Evolutionary conservation across 1,140 invertebrate genomes (phyloP), one percentile per base, ranked within the genome.

Genomic region (Matsumurasca onukii): DNA sequence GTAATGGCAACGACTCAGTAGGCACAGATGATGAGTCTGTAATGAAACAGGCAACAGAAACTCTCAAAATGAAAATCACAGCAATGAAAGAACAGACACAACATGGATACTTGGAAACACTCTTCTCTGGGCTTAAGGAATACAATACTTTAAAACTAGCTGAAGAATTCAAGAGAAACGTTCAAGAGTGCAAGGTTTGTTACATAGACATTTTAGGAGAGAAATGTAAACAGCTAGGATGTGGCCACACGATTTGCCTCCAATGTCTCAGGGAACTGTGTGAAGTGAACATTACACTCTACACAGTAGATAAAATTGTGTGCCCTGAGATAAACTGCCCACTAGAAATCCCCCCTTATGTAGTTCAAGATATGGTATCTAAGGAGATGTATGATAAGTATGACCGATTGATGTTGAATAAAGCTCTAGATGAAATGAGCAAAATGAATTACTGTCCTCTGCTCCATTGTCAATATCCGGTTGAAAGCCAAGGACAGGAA

Each of bases 391-490:
- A 80, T 76, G 74, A 78, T 3, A 77, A 80, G 15, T 88, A 86
- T 75, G 85, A 87, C 72, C 67, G 76, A 24, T 73, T 86, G 25
- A 71, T 87, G 22, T 73, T 87, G 1, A 76, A 79, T 67, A 76
- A 77, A 0, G 80, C 81, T 2, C 73, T 88, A 2, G 83, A 84
- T 66, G 79, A 76, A 2, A 85, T 86, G 83, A 68, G 76, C 9
- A 84, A 86, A 71, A 76, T 86, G 9, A 74, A 80, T 22, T 81
- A 80, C 71, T 87, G 86, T 76, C 85, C 85, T 1, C 76, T 84
- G 2, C 73, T 74, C 24, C 73, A 71, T n/a, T 86, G 85, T 74
- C 81, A 83, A 61, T 79, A 77, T 61, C 80, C 84, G 13, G 82
- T 85, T 1, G 20, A 39, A 20, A 72, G 84, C 15, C 74, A 81